Conservation (phyloP, 2,113 vertebrate species). For the Saccopteryx bilineata region DNA sequence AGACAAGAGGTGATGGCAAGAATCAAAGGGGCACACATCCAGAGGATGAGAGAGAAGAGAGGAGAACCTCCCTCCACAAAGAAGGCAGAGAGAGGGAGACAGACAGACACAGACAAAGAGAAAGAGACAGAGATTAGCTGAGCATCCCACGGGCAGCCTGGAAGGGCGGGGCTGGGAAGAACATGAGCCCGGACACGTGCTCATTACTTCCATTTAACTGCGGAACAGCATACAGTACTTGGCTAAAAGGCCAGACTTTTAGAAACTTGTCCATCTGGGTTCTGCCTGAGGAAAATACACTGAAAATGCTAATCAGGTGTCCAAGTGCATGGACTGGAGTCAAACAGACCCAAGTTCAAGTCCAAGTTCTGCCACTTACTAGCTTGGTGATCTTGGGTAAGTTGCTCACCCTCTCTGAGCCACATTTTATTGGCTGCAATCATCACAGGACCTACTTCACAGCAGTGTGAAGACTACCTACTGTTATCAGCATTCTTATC, state of each 20-base stretch:
- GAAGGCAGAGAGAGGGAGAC: slow-evolving; percentile 1
- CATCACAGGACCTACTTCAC: background rate
- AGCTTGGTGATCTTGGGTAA: background rate
- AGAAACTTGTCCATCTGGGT: background rate
- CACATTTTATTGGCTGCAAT: background rate
- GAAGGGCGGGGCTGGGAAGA: background rate
- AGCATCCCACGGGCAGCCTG: background rate
- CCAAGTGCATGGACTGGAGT: background rate
- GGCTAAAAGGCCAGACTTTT: background rate
- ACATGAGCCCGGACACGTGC: fast-evolving
- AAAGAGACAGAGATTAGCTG: slow-evolving; percentile 69
- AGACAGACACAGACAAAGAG: slow-evolving; percentile 31
- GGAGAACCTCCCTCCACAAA: background rate
- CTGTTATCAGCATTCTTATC: background rate
- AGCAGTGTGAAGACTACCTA: background rate
- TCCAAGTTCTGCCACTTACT: background rate
- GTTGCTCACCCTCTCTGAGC: slow-evolving; percentile 11
- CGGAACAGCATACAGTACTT: fast-evolving
- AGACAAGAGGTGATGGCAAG: background rate
- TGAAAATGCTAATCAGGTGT: background rate
- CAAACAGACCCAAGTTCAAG: background rate
- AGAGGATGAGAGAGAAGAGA: slow-evolving; percentile 77
- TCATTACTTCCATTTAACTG: background rate
- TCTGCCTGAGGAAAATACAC: background rate
- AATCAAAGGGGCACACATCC: slow-evolving; percentile 78